Evolutionary conservation across 2,113 vertebrate genomes (phyloP).

Genomic region (Ceyx melanurus): DNA sequence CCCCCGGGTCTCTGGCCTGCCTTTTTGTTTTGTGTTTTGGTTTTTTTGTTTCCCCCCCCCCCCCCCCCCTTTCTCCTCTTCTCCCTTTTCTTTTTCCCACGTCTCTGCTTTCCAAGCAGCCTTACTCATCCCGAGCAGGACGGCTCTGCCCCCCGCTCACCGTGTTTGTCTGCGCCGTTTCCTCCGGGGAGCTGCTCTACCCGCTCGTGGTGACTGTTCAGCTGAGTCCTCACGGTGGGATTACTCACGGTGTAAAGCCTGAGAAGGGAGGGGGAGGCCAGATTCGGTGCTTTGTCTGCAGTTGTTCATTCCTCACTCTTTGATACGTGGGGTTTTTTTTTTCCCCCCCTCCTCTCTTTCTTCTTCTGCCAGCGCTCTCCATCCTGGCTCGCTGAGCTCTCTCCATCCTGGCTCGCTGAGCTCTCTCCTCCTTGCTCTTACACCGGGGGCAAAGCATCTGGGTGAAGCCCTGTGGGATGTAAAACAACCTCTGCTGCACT

Average conservation of each 20-base stretch:
- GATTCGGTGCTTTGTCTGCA: slow-evolving; percentile 5
- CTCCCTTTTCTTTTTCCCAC: background rate
- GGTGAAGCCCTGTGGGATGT: background rate
- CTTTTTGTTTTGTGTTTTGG: too few relatives aligned
- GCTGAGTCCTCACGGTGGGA: slow-evolving; percentile 15
- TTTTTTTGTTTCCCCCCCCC: too few relatives aligned
- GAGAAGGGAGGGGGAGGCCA: background rate
- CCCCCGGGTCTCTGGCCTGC: too few relatives aligned
- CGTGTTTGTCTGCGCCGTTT: background rate
- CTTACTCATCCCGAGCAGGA: slow-evolving; percentile 13
- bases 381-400: background rate
- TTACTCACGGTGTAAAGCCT: slow-evolving; percentile 40
- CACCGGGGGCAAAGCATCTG: background rate
- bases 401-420: background rate
- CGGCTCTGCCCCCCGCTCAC: background rate
- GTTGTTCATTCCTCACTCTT: slow-evolving; percentile 30
- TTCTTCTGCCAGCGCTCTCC: background rate
- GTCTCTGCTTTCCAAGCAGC: slow-evolving; percentile 7
- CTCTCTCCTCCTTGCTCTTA: background rate
- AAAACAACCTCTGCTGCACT: background rate
- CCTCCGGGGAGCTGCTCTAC: slow-evolving; percentile 40
- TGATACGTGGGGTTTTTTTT: background rate
- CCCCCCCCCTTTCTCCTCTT: too few relatives aligned
- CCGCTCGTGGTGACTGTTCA: slow-evolving; percentile 11
- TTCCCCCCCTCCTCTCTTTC: background rate